Evolutionary conservation across 1,140 invertebrate species (phyloP), one percentile per base, ranked within the genome.

Genomic region (Helicoverpa armigera): DNA sequence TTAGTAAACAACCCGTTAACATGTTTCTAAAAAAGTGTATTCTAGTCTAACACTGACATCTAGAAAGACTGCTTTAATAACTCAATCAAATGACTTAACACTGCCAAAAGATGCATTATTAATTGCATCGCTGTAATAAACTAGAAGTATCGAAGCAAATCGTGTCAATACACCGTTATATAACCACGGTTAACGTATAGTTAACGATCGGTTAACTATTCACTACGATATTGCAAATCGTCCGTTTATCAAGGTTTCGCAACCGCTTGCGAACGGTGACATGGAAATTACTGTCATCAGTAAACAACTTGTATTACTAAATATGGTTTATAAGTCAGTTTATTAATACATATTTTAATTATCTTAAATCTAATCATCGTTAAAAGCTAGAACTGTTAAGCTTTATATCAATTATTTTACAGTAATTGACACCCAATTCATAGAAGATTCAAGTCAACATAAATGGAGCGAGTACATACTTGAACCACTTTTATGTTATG

Each of bases 111-210:
- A 50, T 67, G 63, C 63, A 35, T 67, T 67, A 67, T 70, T 70
- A 23, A 70, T 53, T 70, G 50, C 12, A 67, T 50, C 2, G 50
- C 23, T 14, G 48, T 29, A 70, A 53, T 16, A 48, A 48, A 53
- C 67, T 70, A 54, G 67, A 70, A 53, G 67, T 50, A 70, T 53
- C 67, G 67, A 54, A 9, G 67, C 67, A n/a, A 77, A 77, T 54
- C 75, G 53, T 77, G 75, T 67, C 75, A 67, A 77, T 77, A 67
- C n/a, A 53, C 67, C 1, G 35, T 70, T 58, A 79, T 69, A 70
- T 70, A 60, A 79, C 29, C 7, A 60, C 14, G 12, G 67, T 51
- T 67, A 70, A 29, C 63, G 50, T 51, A 23, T 60, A 7, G 56
- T 60, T 60, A 10, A 23, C 56, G 63, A 10, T 16, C 63, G 35